Evolutionary conservation across 1,140 invertebrate genomes (phyloP), one percentile per base, ranked within the genome.

Genomic region (Babylonia areolata): DNA sequence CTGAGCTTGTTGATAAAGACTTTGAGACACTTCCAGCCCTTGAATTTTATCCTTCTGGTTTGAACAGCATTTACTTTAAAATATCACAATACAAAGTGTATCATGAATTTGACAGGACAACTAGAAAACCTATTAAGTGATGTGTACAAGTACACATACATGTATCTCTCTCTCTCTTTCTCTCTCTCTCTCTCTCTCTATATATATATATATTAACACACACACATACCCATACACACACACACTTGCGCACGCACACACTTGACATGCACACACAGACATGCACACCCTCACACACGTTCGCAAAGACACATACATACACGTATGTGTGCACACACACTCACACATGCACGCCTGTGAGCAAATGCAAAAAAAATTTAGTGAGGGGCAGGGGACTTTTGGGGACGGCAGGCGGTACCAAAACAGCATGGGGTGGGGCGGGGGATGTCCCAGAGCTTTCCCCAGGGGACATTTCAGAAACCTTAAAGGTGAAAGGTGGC

Each of bases 341-440:
- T 9, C 33, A 77, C 73, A 37, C 73, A 37, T 51, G 46, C 46
- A 6, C 20, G 46, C 46, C 6, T 51, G 46, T 51, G 46, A 51
- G 20, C 46, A 20, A 51, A 51, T 20, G 46, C 20, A 20, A 51
- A 51, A 20, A n/a, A 64, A 40, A 73, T 95, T 95, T 51, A 97
- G 93, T 92, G 97, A 95, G 81, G 95, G 93, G 1, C 95, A 90
- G 33, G 97, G 93, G 90, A 95, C 89, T 87, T 95, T 93, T 12
- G 96, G 96, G 90, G 95, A 96, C 15, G 97, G 97, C 31, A 97
- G 97, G 35, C 97, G 97, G 73, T 97, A 94, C 9, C 94, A 89
- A 9, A 97, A 97, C 88, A 95, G 95, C 11, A 97, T 93, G 40
- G 88, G 90, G 15, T 97, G 97, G 40, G 94, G 95, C n/a, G 92